phyloP scores from a whole-genome alignment of 1,140 invertebrate genomes.

The Chelonus insularis region DNA sequence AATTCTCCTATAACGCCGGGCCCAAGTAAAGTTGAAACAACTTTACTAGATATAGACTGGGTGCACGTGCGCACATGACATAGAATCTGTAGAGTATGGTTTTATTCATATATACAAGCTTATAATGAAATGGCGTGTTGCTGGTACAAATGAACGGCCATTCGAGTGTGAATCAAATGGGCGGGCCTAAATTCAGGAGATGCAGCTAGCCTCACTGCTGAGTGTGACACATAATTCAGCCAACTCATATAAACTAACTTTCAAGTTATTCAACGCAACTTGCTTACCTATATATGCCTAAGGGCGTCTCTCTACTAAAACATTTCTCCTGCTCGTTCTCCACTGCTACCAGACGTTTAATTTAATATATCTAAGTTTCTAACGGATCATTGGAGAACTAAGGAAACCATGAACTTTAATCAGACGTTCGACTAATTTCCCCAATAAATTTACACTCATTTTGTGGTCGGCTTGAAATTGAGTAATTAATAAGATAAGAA shows the following conservation, averaged over 20 bases:
- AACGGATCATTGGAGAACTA: no score
- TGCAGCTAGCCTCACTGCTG: constrained; percentile 19
- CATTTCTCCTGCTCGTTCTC: background rate
- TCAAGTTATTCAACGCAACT: constrained; percentile 2
- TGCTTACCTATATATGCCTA: background rate
- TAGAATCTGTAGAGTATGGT: background rate
- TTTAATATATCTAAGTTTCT: no score
- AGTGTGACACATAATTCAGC: constrained; percentile 46
- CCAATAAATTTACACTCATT: no score
- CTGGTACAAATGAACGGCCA: background rate
- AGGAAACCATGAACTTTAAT: no score
- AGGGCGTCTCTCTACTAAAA: background rate
- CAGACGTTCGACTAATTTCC: no score
- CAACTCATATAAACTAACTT: constrained; percentile 38
- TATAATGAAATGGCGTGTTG: background rate
- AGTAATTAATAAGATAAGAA: no score
- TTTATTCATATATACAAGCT: background rate
- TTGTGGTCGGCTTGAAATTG: no score
- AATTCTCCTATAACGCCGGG: constrained; percentile 42
- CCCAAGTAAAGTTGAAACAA: constrained; percentile 13
- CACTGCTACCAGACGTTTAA: no score
- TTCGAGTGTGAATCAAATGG: constrained; percentile 3
- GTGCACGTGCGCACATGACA: background rate
- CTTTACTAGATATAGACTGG: constrained; percentile 20
- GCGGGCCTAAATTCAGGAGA: constrained; percentile 31